These are phyloP conservation scores for Anguilla japonica DNA, from an alignment of 2,113 vertebrate genomes.

Conservation along the genomic window DNA sequence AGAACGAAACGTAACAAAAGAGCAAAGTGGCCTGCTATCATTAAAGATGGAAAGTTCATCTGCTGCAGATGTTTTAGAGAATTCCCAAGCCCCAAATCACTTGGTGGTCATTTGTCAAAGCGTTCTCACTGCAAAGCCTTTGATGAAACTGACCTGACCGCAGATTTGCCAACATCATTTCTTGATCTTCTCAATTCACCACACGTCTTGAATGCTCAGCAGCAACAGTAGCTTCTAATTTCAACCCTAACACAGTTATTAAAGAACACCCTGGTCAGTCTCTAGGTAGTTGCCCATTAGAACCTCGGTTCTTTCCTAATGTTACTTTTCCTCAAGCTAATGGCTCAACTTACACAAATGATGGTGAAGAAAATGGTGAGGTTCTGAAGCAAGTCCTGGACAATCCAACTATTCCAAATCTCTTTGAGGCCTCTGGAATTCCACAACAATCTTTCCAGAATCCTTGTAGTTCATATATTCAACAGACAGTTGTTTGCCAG, in stretches of 20 bases:
- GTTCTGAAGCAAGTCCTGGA: slow-evolving; percentile 83
- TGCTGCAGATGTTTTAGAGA: slow-evolving; percentile 89
- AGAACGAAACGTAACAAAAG: slow-evolving; percentile 78
- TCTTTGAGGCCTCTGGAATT: slow-evolving; percentile 68
- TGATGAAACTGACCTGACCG: slow-evolving; percentile 77
- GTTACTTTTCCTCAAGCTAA: slow-evolving; percentile 68
- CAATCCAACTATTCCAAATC: slow-evolving; percentile 76
- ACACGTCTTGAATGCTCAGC: slow-evolving; percentile 67
- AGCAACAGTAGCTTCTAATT: slow-evolving; percentile 63
- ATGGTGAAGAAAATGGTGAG: slow-evolving; percentile 73
- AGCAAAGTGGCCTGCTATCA: slow-evolving; percentile 92
- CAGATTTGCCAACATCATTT: slow-evolving; percentile 80
- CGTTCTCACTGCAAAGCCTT: slow-evolving; percentile 86
- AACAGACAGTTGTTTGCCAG: slow-evolving; percentile 46
- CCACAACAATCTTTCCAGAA: slow-evolving; percentile 66
- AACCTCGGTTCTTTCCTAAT: slow-evolving; percentile 68
- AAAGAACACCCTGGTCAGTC: slow-evolving; percentile 76
- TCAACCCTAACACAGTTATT: slow-evolving; percentile 65
- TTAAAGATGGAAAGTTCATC: slow-evolving; percentile 90
- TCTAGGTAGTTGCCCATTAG: slow-evolving; percentile 65
- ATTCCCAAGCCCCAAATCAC: slow-evolving; percentile 88
- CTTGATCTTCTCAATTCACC: slow-evolving; percentile 88
- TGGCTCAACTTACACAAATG: slow-evolving; percentile 54
- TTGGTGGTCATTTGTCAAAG: slow-evolving; percentile 94
- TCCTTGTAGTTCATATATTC: slow-evolving; percentile 43